Base-by-base conservation (phyloP, 2,797 vertebrate species). In the Uromys caudimaculatus region DNA sequence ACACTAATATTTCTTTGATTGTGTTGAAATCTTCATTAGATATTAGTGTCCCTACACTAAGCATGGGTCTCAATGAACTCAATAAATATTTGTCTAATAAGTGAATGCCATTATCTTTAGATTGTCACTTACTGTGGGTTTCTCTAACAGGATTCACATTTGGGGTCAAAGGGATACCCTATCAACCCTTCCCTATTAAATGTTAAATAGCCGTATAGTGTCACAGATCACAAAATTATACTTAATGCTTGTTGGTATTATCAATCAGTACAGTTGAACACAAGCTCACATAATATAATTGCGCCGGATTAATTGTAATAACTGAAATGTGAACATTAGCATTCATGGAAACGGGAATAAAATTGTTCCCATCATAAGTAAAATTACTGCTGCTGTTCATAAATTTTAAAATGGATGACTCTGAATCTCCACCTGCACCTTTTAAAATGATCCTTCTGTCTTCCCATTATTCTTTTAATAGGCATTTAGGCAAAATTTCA, bases 261-360 rank as follows among this genome's bases (percentile, higher is more conserved):
- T 98, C 93, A 97, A 97, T 98, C 98, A 98, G 97, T 64, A 93
- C 38, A 86, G 96, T 92, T 91, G 96, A 98, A 96, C 84, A 75
- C 94, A 98, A 44, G 97, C 96, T 81, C 97, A 98, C 96, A 75
- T 82, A 98, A 97, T 96, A 96, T 98, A 98, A 98, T 97, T 98
- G 98, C 98, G 96, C 89, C 91, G 98, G 98, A 98, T 98, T 98
- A 98, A 98, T 98, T 98, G 98, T 98, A 98, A 98, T 98, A 98
- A 98, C 96, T 98, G 95, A 98, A 98, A 98, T 91, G 90, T 76
- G 98, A 98, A 95, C 97, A 98, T 98, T 98, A 97, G 94, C 96
- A 98, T 98, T 98, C 96, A 79, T 97, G 93, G 96, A 97, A 98
- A 98, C 97, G 92, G 95, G 97, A 98, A 98, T 98, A 98, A 98